A percentile compares a stretch with the other conserved stretches of the same genome.
phyloP scores from a whole-genome alignment of 2,113 vertebrate species.

The Gorilla gorilla region DNA sequence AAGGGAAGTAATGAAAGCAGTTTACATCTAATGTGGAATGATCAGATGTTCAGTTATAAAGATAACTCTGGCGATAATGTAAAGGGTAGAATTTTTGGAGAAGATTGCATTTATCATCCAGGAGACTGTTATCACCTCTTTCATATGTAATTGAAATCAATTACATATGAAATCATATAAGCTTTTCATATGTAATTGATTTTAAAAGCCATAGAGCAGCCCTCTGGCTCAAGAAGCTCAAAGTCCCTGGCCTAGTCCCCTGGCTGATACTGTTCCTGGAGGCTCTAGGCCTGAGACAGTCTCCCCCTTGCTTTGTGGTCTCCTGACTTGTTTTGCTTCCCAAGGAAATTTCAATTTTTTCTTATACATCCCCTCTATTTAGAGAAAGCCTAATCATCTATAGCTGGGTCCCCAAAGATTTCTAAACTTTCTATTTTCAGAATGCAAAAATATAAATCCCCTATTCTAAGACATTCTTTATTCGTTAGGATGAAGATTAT shows the following conservation, averaged over 20 bases:
- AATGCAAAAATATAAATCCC: slow-evolving; percentile 52
- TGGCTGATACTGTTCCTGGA: neutral
- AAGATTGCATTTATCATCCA: neutral
- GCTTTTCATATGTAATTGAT: neutral
- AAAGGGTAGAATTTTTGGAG: neutral
- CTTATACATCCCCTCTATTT: slow-evolving; percentile 39
- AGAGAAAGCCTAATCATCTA: slow-evolving; percentile 43
- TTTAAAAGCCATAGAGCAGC: neutral
- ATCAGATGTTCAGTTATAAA: neutral
- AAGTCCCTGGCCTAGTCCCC: neutral
- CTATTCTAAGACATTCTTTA: slow-evolving; percentile 53
- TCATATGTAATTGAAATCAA: neutral
- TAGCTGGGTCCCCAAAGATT: slow-evolving; percentile 52
- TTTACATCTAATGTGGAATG: neutral
- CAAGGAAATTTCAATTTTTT: neutral
- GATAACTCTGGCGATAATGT: neutral
- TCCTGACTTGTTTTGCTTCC: neutral
- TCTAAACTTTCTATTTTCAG: slow-evolving; percentile 15
- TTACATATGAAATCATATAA: too few species aligned
- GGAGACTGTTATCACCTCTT: neutral
- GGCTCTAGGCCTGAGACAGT: neutral
- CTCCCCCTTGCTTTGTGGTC: neutral
- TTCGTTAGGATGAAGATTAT: slow-evolving; percentile 28
- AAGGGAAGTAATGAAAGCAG: neutral
- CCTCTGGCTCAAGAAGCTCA: neutral